Evolutionary conservation across 1,140 invertebrate genomes (phyloP), one percentile per base, ranked within the genome.

Genomic region (Mercenaria mercenaria): DNA sequence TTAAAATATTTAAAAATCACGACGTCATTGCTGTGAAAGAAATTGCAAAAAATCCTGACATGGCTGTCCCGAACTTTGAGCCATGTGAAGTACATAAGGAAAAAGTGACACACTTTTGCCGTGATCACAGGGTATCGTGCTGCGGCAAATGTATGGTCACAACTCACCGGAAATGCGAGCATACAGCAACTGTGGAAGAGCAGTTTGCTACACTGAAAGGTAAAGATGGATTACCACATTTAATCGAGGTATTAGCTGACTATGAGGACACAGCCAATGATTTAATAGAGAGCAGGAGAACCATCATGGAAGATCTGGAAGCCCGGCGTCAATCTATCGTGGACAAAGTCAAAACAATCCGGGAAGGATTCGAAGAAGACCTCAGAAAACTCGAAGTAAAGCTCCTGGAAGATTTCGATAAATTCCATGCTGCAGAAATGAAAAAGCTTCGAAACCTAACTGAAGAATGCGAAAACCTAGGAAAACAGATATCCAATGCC

Each of bases 1-100:
- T 89, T 43, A 84, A 84, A 37, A 56, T 83, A 32, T 89, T 89
- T 39, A 76, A 74, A 82, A 32, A 89, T 50, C 88, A 89, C 34
- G 56, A 56, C 39, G 88, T 89, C 26, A 50, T 89, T 34, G 20
- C 79, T 23, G 88, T 89, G 10, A 72, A 89, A 59, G 80, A 83
- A 3, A 84, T 89, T 43, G 81, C 80, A 18, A n/a, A 77, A n/a
- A 89, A 89, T 37, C 80, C 80, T 15, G 77, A 89, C 47, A 67
- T 83, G 20, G 88, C 88, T 29, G 50, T 89, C 10, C 88, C 88
- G 0, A 74, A 47, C 20, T 89, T 69, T 41, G 88, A 89, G 50
- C 80, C 81, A 18, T 89, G 88, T 50, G 26, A 59, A 32, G 79
- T 52, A 23, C 88, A 89, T 39, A 83, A 83, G 34, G 88, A 89